Evolutionary conservation across 2,888 invertebrate species (phyloP), one percentile per base, ranked within the genome.

Genomic region (Carterocephalus palaemon): DNA sequence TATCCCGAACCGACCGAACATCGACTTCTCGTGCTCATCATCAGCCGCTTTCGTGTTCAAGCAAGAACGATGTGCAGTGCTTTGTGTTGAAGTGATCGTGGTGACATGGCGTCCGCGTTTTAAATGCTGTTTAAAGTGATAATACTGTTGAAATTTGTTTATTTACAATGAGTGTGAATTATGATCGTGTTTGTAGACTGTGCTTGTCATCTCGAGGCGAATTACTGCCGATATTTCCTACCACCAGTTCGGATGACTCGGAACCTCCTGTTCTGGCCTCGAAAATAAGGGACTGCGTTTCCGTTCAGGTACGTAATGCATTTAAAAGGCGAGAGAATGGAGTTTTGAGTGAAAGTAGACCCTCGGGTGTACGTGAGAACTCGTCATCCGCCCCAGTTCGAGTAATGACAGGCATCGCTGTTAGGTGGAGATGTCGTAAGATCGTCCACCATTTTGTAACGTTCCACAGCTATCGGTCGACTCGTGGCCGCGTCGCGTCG

Each of bases 251-350:
- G 73, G 83, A 81, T 80, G 83, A 81, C 71, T 70, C 80, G 71
- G 86, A 86, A 69, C 72, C 88, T 75, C 68, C 75, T 76, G 75
- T 87, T 67, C 83, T 92, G 61, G 89, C 86, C 51, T 86, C 86
- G 54, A 91, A 90, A 87, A 92, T 92, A 70, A 88, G 88, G 68
- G 88, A 88, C 66, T 90, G 89, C 66, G 83, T 92, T 57, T 88
- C 90, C 47, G 88, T 92, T 53, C 89, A 92, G 90, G 92, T 92
- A 81, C 72, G 89, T 82, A 70, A 64, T 67, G 53, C 66, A 52
- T 59, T 63, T 70, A 75, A 72, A 75, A 70, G 68, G 65, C 60
- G 61, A 59, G 66, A 68, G 59, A 70, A 62, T 63, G 68, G 63
- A 66, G 81, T 76, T 77, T 76, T 70, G 61, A 83, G 86, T 86